These are phyloP conservation scores for Cotesia vestalis DNA, from an alignment of 1,140 invertebrate species.

Conservation along the genomic window DNA sequence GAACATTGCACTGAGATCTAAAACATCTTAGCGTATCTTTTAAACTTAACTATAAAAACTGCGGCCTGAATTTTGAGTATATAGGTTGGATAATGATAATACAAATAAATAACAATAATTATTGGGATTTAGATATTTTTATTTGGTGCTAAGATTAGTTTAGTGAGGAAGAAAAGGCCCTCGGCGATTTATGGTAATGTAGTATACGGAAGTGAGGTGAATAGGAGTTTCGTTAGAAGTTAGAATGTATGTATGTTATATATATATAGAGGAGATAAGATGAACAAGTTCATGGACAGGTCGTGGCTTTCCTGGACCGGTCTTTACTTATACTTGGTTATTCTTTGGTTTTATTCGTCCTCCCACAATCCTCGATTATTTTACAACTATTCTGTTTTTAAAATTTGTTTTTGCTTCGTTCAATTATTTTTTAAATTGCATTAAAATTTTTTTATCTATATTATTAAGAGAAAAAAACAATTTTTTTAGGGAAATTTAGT, in stretches of 20 bases:
- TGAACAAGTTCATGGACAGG: conserved; percentile 20
- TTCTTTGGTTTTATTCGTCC: background rate
- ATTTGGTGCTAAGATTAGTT: too few species aligned
- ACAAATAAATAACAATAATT: too few species aligned
- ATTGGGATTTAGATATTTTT: too few species aligned
- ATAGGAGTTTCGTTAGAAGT: background rate
- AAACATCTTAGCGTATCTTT: conserved; percentile 42
- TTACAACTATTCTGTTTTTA: background rate
- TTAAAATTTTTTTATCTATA: background rate
- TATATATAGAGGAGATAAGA: conserved; percentile 3
- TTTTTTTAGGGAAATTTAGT: too few species aligned
- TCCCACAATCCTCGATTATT: background rate
- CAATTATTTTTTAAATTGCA: background rate
- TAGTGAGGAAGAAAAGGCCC: too few species aligned
- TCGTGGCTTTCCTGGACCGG: conserved; percentile 5
- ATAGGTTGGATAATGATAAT: too few species aligned
- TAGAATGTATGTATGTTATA: background rate
- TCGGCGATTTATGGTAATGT: background rate
- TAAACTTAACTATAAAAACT: conserved; percentile 18
- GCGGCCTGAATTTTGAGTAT: conserved; percentile 20
- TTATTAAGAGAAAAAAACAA: too few species aligned
- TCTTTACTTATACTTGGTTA: background rate
- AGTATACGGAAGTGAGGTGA: background rate
- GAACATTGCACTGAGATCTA: conserved; percentile 56
- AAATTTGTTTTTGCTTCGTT: background rate